phyloP scores from a whole-genome alignment of 2,888 invertebrate genomes.

The Nephrocerus scutellatus region DNA sequence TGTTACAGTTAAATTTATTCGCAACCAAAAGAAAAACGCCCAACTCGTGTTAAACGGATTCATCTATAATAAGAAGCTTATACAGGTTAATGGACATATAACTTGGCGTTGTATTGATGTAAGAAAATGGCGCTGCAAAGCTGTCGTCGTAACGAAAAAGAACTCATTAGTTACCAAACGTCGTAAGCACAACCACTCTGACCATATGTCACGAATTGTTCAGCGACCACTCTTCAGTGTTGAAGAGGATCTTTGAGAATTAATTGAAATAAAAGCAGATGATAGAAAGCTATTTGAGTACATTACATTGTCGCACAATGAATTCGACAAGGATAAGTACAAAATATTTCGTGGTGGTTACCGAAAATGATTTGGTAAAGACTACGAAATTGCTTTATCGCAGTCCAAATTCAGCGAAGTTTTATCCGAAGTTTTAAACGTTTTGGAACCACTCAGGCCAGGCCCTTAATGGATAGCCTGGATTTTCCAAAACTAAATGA shows the following conservation, averaged over 20 bases:
- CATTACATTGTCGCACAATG: constrained; percentile 21
- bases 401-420: no score
- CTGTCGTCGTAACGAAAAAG: constrained; percentile 30
- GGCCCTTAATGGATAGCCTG: no score
- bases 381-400: no score
- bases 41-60: constrained; percentile 34
- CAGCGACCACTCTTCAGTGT: constrained; percentile 24
- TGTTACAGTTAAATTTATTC: constrained; percentile 31
- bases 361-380: no score
- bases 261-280: constrained; percentile 26
- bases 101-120: constrained; percentile 34
- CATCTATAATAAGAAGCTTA: constrained; percentile 34
- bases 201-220: constrained; percentile 27
- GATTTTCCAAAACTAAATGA: no score
- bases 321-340: constrained; percentile 20
- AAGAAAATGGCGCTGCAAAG: constrained; percentile 29
- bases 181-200: constrained; percentile 25
- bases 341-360: no score
- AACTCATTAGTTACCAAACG: constrained; percentile 23
- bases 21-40: constrained; percentile 37
- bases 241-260: constrained; percentile 28
- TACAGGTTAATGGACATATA: constrained; percentile 31
- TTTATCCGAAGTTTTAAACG: no score
- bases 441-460: no score
- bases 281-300: constrained; percentile 21